Conservation (phyloP, 2,888 invertebrate genomes). For the Eupsilia transversa region DNA sequence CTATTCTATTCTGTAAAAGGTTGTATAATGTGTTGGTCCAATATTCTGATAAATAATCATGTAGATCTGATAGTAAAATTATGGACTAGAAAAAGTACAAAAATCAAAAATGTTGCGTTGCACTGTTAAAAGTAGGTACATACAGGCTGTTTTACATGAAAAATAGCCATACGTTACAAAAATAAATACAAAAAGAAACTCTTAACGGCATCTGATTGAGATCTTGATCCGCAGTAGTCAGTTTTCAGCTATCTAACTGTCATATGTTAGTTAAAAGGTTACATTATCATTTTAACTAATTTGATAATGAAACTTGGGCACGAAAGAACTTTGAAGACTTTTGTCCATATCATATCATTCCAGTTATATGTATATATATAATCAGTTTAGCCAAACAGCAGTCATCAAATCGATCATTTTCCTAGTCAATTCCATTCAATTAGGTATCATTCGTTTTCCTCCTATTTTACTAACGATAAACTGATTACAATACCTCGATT, state of each 20-base stretch:
- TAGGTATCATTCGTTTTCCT: background rate
- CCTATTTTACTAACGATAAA: background rate
- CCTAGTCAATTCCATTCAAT: background rate
- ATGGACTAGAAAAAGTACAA: background rate
- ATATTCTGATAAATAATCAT: background rate
- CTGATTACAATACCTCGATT: background rate
- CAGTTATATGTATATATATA: no score
- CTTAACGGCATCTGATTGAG: constrained; percentile 3
- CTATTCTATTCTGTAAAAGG: no score
- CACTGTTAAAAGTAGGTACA: background rate
- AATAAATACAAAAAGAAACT: background rate
- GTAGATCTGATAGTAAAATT: background rate
- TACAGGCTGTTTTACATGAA: background rate
- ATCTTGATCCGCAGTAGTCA: background rate
- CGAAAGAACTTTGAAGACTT: background rate
- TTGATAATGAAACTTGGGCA: background rate
- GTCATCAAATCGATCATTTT: background rate
- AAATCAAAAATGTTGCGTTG: constrained; percentile 4
- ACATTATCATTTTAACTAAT: background rate
- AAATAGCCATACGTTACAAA: background rate
- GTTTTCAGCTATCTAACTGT: background rate
- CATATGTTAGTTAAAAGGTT: background rate
- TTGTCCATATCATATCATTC: no score
- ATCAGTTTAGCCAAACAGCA: background rate
- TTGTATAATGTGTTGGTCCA: no score